Evolutionary conservation across 2,113 vertebrate species (phyloP).

Genomic region (Phylloscopus whistleri): DNA sequence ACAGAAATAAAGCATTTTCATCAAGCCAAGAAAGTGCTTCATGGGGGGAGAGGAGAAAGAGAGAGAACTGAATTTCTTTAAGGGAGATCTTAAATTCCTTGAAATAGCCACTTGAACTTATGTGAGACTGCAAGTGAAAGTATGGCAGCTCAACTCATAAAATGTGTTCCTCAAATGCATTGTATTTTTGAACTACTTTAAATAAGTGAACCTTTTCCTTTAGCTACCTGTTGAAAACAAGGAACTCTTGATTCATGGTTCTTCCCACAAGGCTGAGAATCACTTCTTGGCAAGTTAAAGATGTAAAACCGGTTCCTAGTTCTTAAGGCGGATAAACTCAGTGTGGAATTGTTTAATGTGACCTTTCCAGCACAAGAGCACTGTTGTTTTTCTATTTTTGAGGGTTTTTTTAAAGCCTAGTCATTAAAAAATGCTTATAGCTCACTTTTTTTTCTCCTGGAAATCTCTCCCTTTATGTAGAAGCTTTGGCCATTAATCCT

Average conservation of each 20-base stretch:
- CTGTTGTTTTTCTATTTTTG: conserved; percentile 64
- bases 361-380: conserved; percentile 64
- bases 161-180: background rate
- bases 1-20: background rate
- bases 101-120: background rate
- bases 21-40: background rate
- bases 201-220: conserved; percentile 7
- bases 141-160: background rate
- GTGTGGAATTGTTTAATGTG: conserved; percentile 61
- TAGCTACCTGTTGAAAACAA: conserved; percentile 42
- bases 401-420: conserved; percentile 62
- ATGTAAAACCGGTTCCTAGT: conserved; percentile 61
- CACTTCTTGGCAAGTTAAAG: conserved; percentile 50
- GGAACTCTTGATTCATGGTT: conserved; percentile 45
- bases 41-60: background rate
- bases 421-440: conserved; percentile 68
- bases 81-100: background rate
- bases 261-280: conserved; percentile 44
- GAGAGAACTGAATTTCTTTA: background rate
- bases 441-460: conserved; percentile 23
- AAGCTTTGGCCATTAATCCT: conserved; percentile 68
- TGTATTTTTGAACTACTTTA: background rate
- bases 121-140: background rate
- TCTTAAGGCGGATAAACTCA: conserved; percentile 49
- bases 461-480: conserved; percentile 67